Conservation (phyloP, 2,797 vertebrate species). For the Falco berigora region DNA sequence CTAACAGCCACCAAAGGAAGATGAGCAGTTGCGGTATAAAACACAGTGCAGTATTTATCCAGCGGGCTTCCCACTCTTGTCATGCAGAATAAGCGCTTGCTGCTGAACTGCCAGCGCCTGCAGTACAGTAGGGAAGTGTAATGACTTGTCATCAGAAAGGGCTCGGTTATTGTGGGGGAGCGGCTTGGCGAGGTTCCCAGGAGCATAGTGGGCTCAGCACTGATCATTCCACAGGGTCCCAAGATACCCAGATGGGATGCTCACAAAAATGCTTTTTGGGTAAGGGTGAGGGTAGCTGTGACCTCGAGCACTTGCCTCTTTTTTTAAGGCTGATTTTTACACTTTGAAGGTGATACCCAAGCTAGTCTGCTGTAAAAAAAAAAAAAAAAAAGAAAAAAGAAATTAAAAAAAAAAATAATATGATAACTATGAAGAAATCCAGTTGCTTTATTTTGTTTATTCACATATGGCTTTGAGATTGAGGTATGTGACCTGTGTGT, state of each 20-base stretch:
- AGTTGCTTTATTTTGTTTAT: not conserved
- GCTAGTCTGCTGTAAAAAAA: not conserved
- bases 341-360: not conserved
- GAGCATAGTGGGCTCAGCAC: not conserved
- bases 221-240: not conserved
- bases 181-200: not conserved
- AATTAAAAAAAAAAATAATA: not conserved
- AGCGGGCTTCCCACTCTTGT: not conserved
- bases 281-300: not conserved
- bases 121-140: not conserved
- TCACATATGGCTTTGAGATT: not conserved
- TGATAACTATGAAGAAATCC: not conserved
- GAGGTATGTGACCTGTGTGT: not conserved
- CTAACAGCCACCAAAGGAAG: constrained; percentile 28
- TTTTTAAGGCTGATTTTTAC: not conserved
- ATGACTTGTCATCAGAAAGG: constrained; percentile 31
- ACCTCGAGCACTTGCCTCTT: not conserved
- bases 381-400: not conserved
- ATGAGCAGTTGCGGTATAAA: not conserved
- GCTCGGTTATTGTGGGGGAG: not conserved
- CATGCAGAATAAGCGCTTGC: not conserved
- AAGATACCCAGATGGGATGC: not conserved
- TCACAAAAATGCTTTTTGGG: not conserved
- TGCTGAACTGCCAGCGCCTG: not conserved
- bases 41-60: not conserved